phyloP scores from a whole-genome alignment of 2,888 invertebrate species.

The Adelphocoris suturalis region DNA sequence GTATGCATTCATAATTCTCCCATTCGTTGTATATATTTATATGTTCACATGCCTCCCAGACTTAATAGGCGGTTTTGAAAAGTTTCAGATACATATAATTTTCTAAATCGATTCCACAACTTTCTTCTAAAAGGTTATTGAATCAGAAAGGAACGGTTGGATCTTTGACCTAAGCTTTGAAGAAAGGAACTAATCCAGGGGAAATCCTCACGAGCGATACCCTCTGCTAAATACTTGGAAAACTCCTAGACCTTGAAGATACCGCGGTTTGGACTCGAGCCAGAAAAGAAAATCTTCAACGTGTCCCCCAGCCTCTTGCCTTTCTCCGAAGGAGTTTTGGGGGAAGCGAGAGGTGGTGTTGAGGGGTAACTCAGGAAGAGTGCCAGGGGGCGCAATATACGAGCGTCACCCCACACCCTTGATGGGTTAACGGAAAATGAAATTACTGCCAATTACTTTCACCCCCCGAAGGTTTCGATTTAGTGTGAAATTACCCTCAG shows the following conservation, averaged over 20 bases:
- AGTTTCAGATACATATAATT: no score
- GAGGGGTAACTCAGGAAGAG: background rate
- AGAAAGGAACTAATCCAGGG: no score
- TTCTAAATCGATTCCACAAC: no score
- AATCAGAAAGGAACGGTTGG: no score
- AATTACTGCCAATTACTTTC: conserved; percentile 59
- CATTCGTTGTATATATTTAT: no score
- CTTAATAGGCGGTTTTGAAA: no score
- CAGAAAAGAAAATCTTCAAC: conserved; percentile 41
- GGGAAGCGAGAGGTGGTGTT: background rate
- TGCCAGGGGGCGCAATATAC: conserved; percentile 42
- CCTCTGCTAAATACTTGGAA: conserved; percentile 1
- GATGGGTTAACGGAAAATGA: conserved; percentile 53
- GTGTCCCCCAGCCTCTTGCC: background rate
- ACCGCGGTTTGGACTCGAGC: conserved; percentile 28
- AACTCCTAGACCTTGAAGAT: conserved; percentile 21
- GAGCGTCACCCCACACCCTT: conserved; percentile 1
- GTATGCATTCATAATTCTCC: no score
- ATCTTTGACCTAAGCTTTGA: no score
- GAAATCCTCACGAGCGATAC: no score
- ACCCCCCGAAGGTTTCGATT: conserved; percentile 59
- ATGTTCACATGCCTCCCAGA: no score
- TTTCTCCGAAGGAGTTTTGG: background rate
- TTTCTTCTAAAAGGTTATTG: no score
- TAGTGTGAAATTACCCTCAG: conserved; percentile 53